Conservation (phyloP, 92 coral and sea anemone species). For the Siderastrea radians region DNA sequence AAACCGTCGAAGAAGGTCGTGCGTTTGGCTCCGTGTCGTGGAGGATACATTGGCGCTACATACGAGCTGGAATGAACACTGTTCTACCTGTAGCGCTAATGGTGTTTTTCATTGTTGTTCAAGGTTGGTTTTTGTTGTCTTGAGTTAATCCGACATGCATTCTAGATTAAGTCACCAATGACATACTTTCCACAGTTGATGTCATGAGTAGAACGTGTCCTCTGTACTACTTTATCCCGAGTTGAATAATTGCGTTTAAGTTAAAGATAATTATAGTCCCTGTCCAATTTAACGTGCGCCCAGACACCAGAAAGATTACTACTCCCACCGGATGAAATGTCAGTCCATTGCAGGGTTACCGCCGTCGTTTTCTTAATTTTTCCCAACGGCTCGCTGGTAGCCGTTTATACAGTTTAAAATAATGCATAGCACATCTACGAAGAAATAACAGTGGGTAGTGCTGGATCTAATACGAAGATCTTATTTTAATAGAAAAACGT, state of each 20-base stretch:
- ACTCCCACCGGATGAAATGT: too few relatives aligned
- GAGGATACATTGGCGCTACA: conserved; percentile 72
- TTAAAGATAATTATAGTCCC: too few relatives aligned
- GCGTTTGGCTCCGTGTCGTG: conserved; percentile 63
- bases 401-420: too few relatives aligned
- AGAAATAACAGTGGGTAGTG: not conserved
- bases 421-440: too few relatives aligned
- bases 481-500: too few relatives aligned
- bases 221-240: too few relatives aligned
- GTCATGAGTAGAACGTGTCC: not conserved
- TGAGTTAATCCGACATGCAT: not conserved
- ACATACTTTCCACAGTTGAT: not conserved
- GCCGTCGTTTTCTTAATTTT: too few relatives aligned
- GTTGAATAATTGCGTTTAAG: too few relatives aligned
- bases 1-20: conserved; percentile 74
- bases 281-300: too few relatives aligned
- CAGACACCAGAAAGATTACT: too few relatives aligned
- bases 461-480: not conserved
- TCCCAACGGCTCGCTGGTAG: too few relatives aligned
- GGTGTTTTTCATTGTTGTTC: conserved; percentile 58
- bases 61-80: conserved; percentile 66
- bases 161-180: not conserved
- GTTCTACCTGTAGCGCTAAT: conserved; percentile 39
- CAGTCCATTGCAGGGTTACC: too few relatives aligned
- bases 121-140: conserved; percentile 39